These are phyloP conservation scores for Syrrhaptes paradoxus DNA, from an alignment of 2,113 vertebrate genomes.

Conservation along the genomic window DNA sequence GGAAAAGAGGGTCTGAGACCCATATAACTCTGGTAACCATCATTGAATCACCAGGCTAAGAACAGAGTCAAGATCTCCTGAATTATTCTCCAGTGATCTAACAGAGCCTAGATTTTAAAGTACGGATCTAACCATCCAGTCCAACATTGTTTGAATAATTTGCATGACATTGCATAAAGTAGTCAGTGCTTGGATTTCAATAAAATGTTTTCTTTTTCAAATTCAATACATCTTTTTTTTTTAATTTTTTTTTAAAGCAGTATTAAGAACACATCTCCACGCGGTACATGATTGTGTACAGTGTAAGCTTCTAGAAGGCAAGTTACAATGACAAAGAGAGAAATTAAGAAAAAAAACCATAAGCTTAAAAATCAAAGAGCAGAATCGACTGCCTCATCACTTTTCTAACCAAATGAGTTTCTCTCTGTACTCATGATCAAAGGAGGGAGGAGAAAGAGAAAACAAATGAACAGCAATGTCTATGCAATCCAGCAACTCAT, in stretches of 20 bases:
- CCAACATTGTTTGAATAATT: not conserved
- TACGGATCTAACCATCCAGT: not conserved
- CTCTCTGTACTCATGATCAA: not conserved
- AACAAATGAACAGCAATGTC: not conserved
- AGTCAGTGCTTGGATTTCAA: not conserved
- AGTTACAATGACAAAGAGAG: not conserved
- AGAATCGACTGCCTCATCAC: not conserved
- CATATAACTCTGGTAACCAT: not conserved
- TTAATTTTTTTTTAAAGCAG: not conserved
- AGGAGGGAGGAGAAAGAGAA: not conserved
- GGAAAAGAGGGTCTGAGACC: not conserved
- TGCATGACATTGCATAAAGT: not conserved
- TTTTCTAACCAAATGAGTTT: not conserved
- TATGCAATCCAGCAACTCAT: not conserved
- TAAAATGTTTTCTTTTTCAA: not conserved
- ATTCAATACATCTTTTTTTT: not conserved
- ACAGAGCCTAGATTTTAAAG: not conserved
- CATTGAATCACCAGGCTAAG: not conserved
- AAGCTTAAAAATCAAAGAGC: not conserved
- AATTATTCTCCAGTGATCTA: not conserved
- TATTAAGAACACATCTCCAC: not conserved
- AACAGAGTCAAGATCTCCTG: not conserved
- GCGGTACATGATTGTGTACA: rapidly evolving
- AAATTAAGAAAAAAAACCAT: not conserved
- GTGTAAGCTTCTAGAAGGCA: not conserved